These are phyloP conservation scores for Butorides virescens DNA, from an alignment of 2,113 vertebrate species.

Conservation along the genomic window DNA sequence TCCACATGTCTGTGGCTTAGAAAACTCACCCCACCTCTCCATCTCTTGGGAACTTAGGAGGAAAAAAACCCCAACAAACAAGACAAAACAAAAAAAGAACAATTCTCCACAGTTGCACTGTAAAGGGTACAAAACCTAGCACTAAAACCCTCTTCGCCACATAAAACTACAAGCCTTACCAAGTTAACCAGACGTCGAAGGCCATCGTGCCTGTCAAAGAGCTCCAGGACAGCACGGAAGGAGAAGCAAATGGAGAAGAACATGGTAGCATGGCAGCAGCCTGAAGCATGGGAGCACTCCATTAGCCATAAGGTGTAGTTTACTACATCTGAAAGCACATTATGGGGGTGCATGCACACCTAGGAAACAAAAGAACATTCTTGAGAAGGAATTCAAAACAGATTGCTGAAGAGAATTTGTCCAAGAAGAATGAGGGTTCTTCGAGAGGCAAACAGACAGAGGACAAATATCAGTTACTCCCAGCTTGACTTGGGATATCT, in stretches of 20 bases:
- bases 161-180: constrained; percentile 67
- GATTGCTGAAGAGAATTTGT: not conserved
- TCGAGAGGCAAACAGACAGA: not conserved
- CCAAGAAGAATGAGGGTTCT: not conserved
- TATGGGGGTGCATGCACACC: constrained; percentile 96
- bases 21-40: not conserved
- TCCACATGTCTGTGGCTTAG: not conserved
- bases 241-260: constrained; percentile 99
- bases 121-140: not conserved
- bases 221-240: constrained; percentile 94
- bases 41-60: not conserved
- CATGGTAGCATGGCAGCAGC: constrained; percentile 99
- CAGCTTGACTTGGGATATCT: not conserved
- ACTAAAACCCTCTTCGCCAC: not conserved
- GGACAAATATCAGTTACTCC: not conserved
- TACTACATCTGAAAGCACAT: constrained; percentile 92
- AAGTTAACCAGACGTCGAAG: constrained; percentile 95
- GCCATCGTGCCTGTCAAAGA: constrained; percentile 96
- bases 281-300: constrained; percentile 98
- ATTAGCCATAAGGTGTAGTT: constrained; percentile 97
- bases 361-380: constrained; percentile 61
- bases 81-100: not conserved
- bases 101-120: not conserved
- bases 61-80: not conserved
- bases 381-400: not conserved